Evolutionary conservation across 2,797 vertebrate genomes (phyloP).

Genomic region (Pseudomugil gertrudae): DNA sequence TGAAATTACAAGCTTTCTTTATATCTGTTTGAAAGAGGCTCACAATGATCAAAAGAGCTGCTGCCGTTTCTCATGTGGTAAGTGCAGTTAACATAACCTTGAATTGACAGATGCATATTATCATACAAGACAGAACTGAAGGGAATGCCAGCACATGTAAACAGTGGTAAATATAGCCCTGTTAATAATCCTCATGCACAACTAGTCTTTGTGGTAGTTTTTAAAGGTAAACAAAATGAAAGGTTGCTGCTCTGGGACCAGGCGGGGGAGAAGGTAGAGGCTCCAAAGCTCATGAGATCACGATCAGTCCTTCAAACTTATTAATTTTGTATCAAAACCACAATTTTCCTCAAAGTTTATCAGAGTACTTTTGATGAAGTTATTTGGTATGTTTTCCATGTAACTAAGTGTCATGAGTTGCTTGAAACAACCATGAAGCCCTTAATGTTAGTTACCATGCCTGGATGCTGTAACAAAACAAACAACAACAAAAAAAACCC

Average conservation of each 20-base stretch:
- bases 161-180: neutral
- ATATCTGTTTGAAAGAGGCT: conserved; percentile 17
- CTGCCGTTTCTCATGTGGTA: conserved; percentile 29
- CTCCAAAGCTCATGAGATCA: conserved; percentile 21
- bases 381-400: conserved; percentile 29
- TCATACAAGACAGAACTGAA: conserved; percentile 1
- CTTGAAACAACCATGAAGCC: conserved; percentile 21
- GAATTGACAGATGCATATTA: neutral
- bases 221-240: neutral
- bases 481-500: neutral
- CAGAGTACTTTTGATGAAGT: conserved; percentile 6
- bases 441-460: conserved; percentile 23
- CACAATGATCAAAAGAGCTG: conserved; percentile 32
- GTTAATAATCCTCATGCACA: neutral
- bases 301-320: conserved; percentile 31
- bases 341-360: conserved; percentile 13
- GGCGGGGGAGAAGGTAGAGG: neutral
- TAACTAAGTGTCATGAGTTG: conserved; percentile 30
- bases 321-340: conserved; percentile 23
- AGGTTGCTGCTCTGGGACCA: neutral
- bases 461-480: neutral
- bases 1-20: conserved; percentile 15
- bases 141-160: neutral
- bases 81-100: conserved; percentile 1
- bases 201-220: neutral